Evolutionary conservation across 64 coral and sea anemone genomes (phyloP).

Genomic region (Montipora cactus): DNA sequence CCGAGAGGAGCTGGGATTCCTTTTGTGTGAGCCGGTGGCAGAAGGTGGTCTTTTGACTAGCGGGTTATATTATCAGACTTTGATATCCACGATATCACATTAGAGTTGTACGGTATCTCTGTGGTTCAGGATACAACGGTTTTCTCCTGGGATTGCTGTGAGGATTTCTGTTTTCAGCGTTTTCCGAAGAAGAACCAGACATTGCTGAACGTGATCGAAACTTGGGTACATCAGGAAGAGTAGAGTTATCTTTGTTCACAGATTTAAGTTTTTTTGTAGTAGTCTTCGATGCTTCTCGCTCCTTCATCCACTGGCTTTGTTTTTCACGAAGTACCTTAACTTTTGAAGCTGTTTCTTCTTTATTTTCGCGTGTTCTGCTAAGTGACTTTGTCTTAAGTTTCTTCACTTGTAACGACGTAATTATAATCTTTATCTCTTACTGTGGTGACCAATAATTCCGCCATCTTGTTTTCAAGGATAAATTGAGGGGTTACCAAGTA

Average conservation of each 20-base stretch:
- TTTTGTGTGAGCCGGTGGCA: too few species aligned
- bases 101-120: slow-evolving; percentile 67
- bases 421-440: not conserved
- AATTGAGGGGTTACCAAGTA: slow-evolving; percentile 44
- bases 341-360: slow-evolving; percentile 84
- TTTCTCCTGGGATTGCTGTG: slow-evolving; percentile 81
- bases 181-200: slow-evolving; percentile 30
- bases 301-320: slow-evolving; percentile 92
- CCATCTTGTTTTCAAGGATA: slow-evolving; percentile 58
- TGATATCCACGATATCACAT: slow-evolving; percentile 79
- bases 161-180: slow-evolving; percentile 34
- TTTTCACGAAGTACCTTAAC: slow-evolving; percentile 81
- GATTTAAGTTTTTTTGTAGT: slow-evolving; percentile 4
- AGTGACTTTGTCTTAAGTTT: slow-evolving; percentile 57
- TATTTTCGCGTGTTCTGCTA: slow-evolving; percentile 38
- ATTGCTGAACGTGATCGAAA: not conserved
- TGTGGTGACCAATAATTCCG: not conserved
- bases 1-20: too few species aligned
- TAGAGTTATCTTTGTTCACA: slow-evolving; percentile 25
- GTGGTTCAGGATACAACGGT: slow-evolving; percentile 76
- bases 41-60: too few species aligned
- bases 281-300: slow-evolving; percentile 77
- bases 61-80: not conserved
- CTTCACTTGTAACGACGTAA: slow-evolving; percentile 76
- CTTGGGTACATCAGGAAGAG: slow-evolving; percentile 45